phyloP scores from a whole-genome alignment of 2,888 invertebrate species.

The Macrostomum cliftonense region DNA sequence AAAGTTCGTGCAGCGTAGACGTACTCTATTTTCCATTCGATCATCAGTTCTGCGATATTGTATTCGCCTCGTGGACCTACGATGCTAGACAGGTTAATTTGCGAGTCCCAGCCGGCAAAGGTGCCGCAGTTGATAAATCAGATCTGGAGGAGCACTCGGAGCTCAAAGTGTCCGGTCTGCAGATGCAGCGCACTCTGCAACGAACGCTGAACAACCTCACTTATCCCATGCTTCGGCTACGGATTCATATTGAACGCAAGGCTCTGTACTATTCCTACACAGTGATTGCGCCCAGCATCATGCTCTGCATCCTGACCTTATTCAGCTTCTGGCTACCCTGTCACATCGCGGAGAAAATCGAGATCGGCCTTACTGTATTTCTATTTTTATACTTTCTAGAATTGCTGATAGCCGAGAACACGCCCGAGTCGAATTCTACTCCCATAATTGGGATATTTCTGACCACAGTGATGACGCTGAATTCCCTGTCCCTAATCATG shows the following conservation, averaged over 20 bases:
- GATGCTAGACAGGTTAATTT: conserved; percentile 45
- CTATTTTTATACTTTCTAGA: conserved; percentile 36
- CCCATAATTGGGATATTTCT: conserved; percentile 33
- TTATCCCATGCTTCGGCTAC: conserved; percentile 20
- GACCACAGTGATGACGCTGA: conserved; percentile 33
- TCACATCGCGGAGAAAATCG: conserved; percentile 34
- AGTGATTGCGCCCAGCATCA: conserved; percentile 33
- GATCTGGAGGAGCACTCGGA: too few relatives aligned
- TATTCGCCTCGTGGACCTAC: conserved; percentile 97
- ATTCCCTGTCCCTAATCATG: conserved; percentile 32
- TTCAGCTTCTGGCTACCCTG: conserved; percentile 32
- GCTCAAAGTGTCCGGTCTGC: too few relatives aligned
- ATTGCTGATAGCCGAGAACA: conserved; percentile 33
- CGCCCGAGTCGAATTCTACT: conserved; percentile 34
- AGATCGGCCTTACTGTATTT: conserved; percentile 34
- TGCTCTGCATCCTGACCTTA: conserved; percentile 32
- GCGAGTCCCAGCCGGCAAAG: conserved; percentile 5
- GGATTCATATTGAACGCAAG: conserved; percentile 22
- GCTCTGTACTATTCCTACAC: conserved; percentile 35
- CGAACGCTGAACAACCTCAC: too few relatives aligned
- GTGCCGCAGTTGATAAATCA: too few relatives aligned
- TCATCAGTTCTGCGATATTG: conserved; percentile 89
- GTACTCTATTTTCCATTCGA: conserved; percentile 47
- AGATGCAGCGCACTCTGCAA: too few relatives aligned
- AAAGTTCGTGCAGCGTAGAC: conserved; percentile 30